A percentile compares a stretch with the other conserved stretches of the same genome.
phyloP scores from a whole-genome alignment of 2,888 invertebrate species.

The Gymnocheta viridis region DNA sequence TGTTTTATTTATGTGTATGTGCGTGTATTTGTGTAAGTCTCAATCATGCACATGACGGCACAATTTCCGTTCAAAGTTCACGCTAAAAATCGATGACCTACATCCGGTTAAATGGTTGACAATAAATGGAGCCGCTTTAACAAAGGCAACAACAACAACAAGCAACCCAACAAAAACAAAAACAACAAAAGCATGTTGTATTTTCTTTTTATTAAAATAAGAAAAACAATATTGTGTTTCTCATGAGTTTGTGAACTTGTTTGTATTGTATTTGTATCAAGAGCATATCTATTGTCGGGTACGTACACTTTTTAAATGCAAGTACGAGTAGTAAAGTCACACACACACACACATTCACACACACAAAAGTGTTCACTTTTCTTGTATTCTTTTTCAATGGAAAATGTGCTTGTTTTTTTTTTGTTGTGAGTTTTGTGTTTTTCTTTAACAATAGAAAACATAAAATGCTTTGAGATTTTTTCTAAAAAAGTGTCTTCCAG shows the following conservation, averaged over 20 bases:
- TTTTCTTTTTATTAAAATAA: conserved; percentile 36
- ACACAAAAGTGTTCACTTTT: conserved; percentile 11
- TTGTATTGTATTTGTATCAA: conserved; percentile 3
- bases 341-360: neutral
- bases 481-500: neutral
- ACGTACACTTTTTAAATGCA: neutral
- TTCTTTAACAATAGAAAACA: neutral
- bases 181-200: conserved; percentile 17
- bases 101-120: conserved; percentile 67
- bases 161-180: neutral
- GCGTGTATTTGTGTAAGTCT: conserved; percentile 1
- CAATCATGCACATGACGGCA: conserved; percentile 56
- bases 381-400: neutral
- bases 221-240: conserved; percentile 29
- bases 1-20: neutral
- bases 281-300: conserved; percentile 5
- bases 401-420: neutral
- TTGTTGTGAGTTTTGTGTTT: neutral
- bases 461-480: conserved; percentile 20
- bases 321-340: neutral
- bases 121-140: conserved; percentile 61
- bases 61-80: conserved; percentile 66
- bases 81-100: conserved; percentile 69
- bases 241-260: conserved; percentile 11
- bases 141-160: conserved; percentile 41